Conservation (phyloP, 2,888 invertebrate species). For the Oligia strigilis region DNA sequence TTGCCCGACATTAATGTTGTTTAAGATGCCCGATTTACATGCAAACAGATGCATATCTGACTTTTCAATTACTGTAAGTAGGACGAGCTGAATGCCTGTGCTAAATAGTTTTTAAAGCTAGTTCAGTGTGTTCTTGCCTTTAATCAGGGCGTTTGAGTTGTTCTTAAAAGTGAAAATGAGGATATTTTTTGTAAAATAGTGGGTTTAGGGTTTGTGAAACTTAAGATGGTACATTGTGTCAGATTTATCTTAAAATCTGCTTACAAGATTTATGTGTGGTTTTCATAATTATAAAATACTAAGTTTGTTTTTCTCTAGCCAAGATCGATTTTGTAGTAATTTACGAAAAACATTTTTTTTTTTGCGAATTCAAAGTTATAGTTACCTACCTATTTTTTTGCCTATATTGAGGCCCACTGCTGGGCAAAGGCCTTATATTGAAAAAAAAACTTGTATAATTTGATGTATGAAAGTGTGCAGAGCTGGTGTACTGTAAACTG, state of each 20-base stretch:
- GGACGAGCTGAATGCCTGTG: conserved; percentile 21
- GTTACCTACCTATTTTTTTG: background rate
- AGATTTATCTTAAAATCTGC: background rate
- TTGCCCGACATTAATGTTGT: conserved; percentile 31
- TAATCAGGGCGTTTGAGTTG: background rate
- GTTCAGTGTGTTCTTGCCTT: background rate
- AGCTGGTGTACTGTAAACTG: background rate
- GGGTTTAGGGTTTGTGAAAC: background rate
- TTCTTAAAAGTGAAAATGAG: background rate
- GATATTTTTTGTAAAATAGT: background rate
- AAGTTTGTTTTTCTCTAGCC: background rate
- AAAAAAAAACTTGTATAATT: background rate
- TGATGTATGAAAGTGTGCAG: background rate
- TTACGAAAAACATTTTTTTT: background rate
- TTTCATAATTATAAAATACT: background rate
- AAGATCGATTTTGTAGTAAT: background rate
- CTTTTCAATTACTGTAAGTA: conserved; percentile 37
- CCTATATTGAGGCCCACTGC: background rate
- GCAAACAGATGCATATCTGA: conserved; percentile 44
- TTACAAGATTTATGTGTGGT: background rate
- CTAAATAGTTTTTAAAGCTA: conserved; percentile 23
- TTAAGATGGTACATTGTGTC: background rate
- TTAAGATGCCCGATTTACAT: conserved; percentile 51
- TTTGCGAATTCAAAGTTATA: background rate
- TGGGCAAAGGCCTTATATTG: background rate